phyloP scores from a whole-genome alignment of 1,140 invertebrate genomes.

The Heliothis subflexa region DNA sequence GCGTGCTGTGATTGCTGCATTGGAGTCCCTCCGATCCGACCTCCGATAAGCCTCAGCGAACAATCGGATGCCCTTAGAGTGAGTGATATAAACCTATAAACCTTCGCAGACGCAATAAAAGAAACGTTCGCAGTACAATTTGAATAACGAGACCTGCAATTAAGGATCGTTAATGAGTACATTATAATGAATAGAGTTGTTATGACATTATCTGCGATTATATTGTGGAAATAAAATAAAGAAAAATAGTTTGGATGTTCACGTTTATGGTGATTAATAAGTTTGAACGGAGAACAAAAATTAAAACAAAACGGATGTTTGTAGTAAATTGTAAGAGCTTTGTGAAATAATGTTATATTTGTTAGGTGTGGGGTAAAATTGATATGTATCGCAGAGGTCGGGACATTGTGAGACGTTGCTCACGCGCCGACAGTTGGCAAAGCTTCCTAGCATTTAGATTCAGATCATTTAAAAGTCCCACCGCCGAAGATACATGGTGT shows the following conservation, averaged over 20 bases:
- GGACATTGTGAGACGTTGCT: conserved; percentile 56
- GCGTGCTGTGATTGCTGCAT: conserved; percentile 89
- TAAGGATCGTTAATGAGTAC: conserved; percentile 26
- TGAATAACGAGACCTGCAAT: conserved; percentile 7
- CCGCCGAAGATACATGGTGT: conserved; percentile 50
- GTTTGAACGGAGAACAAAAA: background rate
- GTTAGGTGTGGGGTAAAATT: conserved; percentile 48
- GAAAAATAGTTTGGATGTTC: background rate
- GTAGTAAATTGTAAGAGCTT: background rate
- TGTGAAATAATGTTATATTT: background rate
- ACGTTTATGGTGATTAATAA: background rate
- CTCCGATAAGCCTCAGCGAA: conserved; percentile 91
- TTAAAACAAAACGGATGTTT: background rate
- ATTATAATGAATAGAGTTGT: conserved; percentile 3
- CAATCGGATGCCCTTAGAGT: conserved; percentile 94
- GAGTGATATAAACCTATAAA: conserved; percentile 65
- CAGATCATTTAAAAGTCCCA: conserved; percentile 61
- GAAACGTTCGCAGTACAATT: conserved; percentile 35
- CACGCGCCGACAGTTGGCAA: conserved; percentile 66
- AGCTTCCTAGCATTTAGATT: conserved; percentile 65
- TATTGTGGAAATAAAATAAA: conserved; percentile 12
- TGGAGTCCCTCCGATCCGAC: conserved; percentile 88
- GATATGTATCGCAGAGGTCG: conserved; percentile 47
- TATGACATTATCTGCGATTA: background rate
- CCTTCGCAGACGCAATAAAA: conserved; percentile 24